A percentile compares a stretch with the other conserved stretches of the same genome.
These are phyloP conservation scores for Dermatophagoides farinae DNA, from an alignment of 1,140 invertebrate species.

Conservation along the genomic window DNA sequence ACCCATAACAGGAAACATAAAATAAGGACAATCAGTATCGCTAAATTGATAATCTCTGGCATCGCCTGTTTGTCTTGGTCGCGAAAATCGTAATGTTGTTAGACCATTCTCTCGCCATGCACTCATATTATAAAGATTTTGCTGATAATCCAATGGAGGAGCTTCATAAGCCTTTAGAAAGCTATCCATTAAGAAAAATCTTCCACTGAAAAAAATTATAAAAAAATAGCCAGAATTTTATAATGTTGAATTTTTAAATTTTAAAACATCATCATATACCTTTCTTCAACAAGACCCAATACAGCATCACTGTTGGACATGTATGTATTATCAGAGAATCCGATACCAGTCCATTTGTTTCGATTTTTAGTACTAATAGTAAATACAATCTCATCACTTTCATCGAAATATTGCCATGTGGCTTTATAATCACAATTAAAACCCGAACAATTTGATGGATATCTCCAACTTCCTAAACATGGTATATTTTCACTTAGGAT, in stretches of 20 bases:
- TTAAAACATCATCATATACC: not conserved
- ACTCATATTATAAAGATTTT: conserved; percentile 48
- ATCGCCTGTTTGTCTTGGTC: conserved; percentile 55
- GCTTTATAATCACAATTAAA: conserved; percentile 59
- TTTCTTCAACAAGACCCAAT: conserved; percentile 59
- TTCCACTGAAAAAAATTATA: conserved; percentile 26
- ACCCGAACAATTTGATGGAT: conserved; percentile 45
- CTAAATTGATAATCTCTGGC: conserved; percentile 54
- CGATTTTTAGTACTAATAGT: conserved; percentile 58
- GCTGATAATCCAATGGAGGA: conserved; percentile 45
- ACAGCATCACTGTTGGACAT: conserved; percentile 69
- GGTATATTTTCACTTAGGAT: not conserved
- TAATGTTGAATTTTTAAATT: not conserved
- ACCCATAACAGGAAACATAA: conserved; percentile 69
- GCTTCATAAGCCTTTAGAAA: conserved; percentile 39
- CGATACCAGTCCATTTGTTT: conserved; percentile 79
- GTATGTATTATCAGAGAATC: conserved; percentile 60
- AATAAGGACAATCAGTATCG: conserved; percentile 56
- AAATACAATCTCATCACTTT: conserved; percentile 57
- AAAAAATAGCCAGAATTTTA: not conserved
- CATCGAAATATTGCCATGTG: conserved; percentile 56
- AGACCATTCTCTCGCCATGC: conserved; percentile 50
- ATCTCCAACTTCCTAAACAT: conserved; percentile 37
- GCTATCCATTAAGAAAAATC: conserved; percentile 64
- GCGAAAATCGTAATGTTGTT: conserved; percentile 53